Evolutionary conservation across 2,113 vertebrate species (phyloP).

Genomic region (Rostratula benghalensis): DNA sequence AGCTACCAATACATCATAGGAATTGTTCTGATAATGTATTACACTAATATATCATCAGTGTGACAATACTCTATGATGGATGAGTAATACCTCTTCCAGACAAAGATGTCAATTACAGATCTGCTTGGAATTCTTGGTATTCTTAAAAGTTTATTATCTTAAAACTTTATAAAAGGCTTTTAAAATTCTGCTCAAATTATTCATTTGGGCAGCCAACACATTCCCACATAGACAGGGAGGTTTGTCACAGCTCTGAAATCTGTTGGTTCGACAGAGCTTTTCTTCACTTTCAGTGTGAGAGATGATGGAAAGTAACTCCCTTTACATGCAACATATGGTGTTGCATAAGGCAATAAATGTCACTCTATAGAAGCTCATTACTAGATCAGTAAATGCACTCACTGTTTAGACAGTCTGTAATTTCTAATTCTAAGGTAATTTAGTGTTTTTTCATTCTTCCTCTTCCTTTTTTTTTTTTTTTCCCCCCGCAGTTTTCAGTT

Average conservation of each 20-base stretch:
- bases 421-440: background rate
- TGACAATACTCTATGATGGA: constrained; percentile 64
- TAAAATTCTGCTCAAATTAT: constrained; percentile 24
- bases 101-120: constrained; percentile 61
- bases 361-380: background rate
- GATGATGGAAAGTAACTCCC: constrained; percentile 10
- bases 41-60: constrained; percentile 66
- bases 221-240: constrained; percentile 1
- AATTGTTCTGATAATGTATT: constrained; percentile 73
- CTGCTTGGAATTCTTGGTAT: constrained; percentile 12
- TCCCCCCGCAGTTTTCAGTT: background rate
- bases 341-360: constrained; percentile 39
- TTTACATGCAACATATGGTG: constrained; percentile 49
- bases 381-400: background rate
- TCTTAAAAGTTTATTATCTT: constrained; percentile 22
- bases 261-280: constrained; percentile 11
- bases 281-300: constrained; percentile 9
- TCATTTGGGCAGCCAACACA: constrained; percentile 22
- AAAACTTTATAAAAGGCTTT: constrained; percentile 33
- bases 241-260: constrained; percentile 4
- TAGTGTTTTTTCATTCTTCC: background rate
- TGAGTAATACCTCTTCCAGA: constrained; percentile 70
- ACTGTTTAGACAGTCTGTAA: background rate
- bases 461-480: background rate
- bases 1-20: constrained; percentile 61